Conservation (phyloP, 2,797 vertebrate species). For the Galaxias olidus region DNA sequence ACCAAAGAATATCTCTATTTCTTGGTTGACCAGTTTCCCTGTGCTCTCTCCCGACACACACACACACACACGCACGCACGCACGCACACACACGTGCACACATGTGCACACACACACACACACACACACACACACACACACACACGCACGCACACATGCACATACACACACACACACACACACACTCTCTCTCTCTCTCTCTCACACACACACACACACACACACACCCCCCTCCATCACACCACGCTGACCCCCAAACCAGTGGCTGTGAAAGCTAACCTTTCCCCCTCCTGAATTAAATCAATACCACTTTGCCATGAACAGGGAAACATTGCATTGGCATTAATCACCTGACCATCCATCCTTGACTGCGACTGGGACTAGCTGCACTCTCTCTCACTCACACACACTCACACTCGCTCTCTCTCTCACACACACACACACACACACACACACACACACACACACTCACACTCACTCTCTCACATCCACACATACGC, state of each 20-base stretch:
- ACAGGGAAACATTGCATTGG: slow-evolving; percentile 63
- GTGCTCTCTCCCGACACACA: slow-evolving; percentile 41
- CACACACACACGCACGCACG: not conserved
- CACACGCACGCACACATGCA: not conserved
- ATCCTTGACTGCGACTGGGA: slow-evolving; percentile 67
- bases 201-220: not conserved
- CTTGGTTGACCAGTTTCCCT: slow-evolving; percentile 69
- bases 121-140: not conserved
- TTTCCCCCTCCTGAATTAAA: slow-evolving; percentile 69
- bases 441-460: no score
- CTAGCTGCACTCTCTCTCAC: slow-evolving; percentile 17
- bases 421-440: no score
- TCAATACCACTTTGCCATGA: slow-evolving; percentile 74
- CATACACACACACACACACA: not conserved
- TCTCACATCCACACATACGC: no score
- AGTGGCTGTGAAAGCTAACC: slow-evolving; percentile 65
- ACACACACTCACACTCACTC: no score
- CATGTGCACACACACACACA: not conserved
- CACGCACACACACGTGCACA: no score
- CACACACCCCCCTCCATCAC: slow-evolving; percentile 10
- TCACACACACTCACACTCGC: slow-evolving; percentile 40
- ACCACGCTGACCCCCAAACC: slow-evolving; percentile 59
- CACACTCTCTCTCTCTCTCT: slow-evolving; percentile 41
- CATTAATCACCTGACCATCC: slow-evolving; percentile 73
- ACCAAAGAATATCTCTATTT: slow-evolving; percentile 75